These are phyloP conservation scores for Watsonalla binaria DNA, from an alignment of 2,888 invertebrate species.

Conservation along the genomic window DNA sequence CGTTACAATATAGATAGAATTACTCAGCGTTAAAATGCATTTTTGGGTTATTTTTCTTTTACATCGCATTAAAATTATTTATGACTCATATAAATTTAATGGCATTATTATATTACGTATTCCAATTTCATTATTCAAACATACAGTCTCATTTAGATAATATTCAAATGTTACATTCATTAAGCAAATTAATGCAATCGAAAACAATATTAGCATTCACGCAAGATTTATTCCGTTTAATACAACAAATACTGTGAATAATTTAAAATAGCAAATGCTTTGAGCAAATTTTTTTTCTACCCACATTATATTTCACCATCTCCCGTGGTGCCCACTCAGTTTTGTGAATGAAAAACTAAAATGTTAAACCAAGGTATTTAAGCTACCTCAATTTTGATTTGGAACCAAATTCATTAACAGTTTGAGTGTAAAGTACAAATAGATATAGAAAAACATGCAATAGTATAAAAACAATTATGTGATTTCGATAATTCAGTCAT, in stretches of 20 bases:
- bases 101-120: constrained; percentile 44
- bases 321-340: too few relatives aligned
- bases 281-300: not conserved
- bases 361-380: too few relatives aligned
- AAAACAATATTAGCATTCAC: not conserved
- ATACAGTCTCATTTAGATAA: constrained; percentile 38
- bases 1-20: too few relatives aligned
- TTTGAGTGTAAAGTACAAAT: too few relatives aligned
- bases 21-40: not conserved
- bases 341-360: too few relatives aligned
- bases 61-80: not conserved
- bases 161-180: not conserved
- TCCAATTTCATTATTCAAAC: constrained; percentile 41
- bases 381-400: too few relatives aligned
- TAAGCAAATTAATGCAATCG: not conserved
- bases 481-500: too few relatives aligned
- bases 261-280: not conserved
- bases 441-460: too few relatives aligned
- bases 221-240: constrained; percentile 3
- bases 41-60: too few relatives aligned
- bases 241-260: constrained; percentile 4
- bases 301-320: too few relatives aligned
- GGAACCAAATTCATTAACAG: too few relatives aligned
- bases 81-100: constrained; percentile 21
- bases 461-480: too few relatives aligned